Evolutionary conservation across 2,113 vertebrate genomes (phyloP).

Genomic region (Heptranchias perlo): DNA sequence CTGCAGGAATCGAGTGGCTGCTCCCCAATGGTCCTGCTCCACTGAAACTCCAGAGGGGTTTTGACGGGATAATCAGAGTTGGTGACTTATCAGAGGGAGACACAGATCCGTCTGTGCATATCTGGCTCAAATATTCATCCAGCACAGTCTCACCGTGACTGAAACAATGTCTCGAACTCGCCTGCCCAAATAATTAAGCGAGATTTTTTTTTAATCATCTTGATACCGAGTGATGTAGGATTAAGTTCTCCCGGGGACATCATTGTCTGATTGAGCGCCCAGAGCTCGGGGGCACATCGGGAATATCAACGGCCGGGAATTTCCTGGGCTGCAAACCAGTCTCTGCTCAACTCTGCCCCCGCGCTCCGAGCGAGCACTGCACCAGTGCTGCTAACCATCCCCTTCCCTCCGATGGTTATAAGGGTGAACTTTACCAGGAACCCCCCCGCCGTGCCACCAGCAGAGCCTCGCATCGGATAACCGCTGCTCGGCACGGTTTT

Average conservation of each 20-base stretch:
- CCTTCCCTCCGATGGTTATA: not conserved
- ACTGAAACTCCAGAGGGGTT: not conserved
- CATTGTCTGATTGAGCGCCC: not conserved
- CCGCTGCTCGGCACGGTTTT: not conserved
- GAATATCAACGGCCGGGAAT: not conserved
- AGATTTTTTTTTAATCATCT: not conserved
- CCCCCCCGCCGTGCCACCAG: not conserved
- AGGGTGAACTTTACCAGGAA: too few relatives aligned
- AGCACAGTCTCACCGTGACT: not conserved
- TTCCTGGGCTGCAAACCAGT: not conserved
- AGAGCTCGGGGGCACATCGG: too few relatives aligned
- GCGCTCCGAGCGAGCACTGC: not conserved
- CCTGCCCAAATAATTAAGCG: not conserved
- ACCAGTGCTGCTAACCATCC: not conserved
- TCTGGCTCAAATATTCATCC: not conserved
- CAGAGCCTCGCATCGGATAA: not conserved
- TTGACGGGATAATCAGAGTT: not conserved
- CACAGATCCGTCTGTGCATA: not conserved
- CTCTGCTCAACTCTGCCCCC: not conserved
- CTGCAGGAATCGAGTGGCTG: not conserved
- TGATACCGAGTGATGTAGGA: not conserved
- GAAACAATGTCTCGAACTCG: not conserved
- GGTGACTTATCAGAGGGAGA: not conserved
- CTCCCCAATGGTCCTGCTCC: not conserved
- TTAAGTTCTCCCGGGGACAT: not conserved